Evolutionary conservation across 2,113 vertebrate genomes (phyloP), one percentile per base, ranked within the genome.

Genomic region (Colinus virginianus): DNA sequence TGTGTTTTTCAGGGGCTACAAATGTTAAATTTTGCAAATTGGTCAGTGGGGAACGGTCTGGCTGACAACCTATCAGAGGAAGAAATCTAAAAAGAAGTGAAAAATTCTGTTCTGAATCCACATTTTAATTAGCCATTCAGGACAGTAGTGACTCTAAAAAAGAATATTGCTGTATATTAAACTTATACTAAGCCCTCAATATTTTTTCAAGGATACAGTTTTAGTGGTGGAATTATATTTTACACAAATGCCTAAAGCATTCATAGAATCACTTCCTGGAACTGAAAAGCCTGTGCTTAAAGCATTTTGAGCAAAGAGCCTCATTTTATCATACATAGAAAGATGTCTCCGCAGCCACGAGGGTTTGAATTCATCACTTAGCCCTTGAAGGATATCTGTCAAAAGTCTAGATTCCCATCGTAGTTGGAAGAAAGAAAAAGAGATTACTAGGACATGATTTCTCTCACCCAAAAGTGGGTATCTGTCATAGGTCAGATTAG

Each of bases 201-300:
- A 75, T 49, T 88, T 93, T 94, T 88, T 67, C 43, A 93, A 95
- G 56, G 32, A 6, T 77, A 42, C 23, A 1, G 4, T 69, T 90
- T 84, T 69, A 87, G 45, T 77, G 15, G 10, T 45, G 15, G 67
- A 84, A 88, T 93, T 92, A 95, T 96, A 92, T 91, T 93, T 68
- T 71, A 90, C 78, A 66, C n/a, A 89, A 95, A 88, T 75, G 58
- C 32, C 42, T 59, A 69, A 85, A 82, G 8, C 28, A 74, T 84
- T 78, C 77, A 67, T 62, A 78, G 49, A 88, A 77, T 59, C 58
- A 62, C 74, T 43, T 82, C 63, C 42, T 49, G 88, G 66, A 79
- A 91, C 51, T 17, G 28, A 92, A 78, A 45, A 95, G 32, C 28
- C 14, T 93, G 7, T 71, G 49, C 40, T 79, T 49, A 46, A 63